Base-by-base conservation (phyloP, 1,140 invertebrate genomes). In the Euwallacea fornicatus region DNA sequence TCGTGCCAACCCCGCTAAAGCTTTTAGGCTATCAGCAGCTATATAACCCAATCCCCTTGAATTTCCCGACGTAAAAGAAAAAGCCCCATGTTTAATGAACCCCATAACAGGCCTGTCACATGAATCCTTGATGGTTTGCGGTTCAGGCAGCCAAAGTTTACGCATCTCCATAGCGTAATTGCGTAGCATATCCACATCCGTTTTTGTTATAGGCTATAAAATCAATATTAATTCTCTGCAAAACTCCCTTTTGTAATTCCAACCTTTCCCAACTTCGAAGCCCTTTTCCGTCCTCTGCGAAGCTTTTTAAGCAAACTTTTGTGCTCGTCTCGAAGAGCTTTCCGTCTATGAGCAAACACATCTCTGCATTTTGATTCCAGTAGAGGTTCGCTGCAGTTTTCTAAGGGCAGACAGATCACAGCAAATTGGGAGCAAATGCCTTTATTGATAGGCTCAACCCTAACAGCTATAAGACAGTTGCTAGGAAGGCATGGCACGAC, bases 31-130 rank as follows among this genome's bases (percentile, higher is more conserved):
- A 46, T 82, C 80, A 11, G 86, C 78, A 2, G 88, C 83, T 0
- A 92, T 82, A 77, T 91, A 93, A 46, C 91, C 92, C 7, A 91
- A 79, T 58, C 87, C 91, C 73, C 85, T 83, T 65, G 86, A 85
- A 44, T 82, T 84, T 0, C 88, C 87, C 77, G 89, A 85, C 0
- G 86, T 86, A 73, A 90, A 90, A 74, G 87, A 89, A 78, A 89
- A 94, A 43, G 85, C 86, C 41, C 90, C 91, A 71, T 87, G 82
- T 47, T 82, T 85, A 8, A 94, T 76, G 81, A 88, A 95, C 54
- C 93, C 93, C 74, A 93, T 87, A 3, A 91, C 83, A 80, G 90
- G 83, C 75, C 91, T 84, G 13, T 84, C 84, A 76, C 87, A 87
- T 13, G 86, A 85, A 59, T 86, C 75, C n/a, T 89, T 86, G 44